These are phyloP conservation scores for Zaprionus lineosus DNA, from an alignment of 2,888 invertebrate genomes.

Conservation along the genomic window DNA sequence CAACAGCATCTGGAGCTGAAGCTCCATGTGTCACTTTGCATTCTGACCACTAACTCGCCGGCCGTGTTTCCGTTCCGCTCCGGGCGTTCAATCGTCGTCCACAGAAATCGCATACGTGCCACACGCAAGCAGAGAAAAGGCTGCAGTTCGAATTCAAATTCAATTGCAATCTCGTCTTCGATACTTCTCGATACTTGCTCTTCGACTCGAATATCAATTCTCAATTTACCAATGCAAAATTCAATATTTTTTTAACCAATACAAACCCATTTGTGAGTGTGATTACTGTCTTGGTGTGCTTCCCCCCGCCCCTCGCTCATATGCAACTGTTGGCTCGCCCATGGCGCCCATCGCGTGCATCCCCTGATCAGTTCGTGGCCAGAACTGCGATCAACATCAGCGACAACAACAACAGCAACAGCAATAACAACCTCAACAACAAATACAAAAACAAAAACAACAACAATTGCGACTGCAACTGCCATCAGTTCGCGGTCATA, in stretches of 20 bases:
- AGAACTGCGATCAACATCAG: no score
- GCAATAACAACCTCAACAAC: no score
- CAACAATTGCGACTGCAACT: slow-evolving; percentile 9
- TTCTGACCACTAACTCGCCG: slow-evolving; percentile 82
- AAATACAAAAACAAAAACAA: no score
- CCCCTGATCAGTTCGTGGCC: slow-evolving; percentile 8
- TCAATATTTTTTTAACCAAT: slow-evolving; percentile 20
- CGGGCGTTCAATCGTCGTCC: slow-evolving; percentile 27
- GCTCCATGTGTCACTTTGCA: slow-evolving; percentile 79
- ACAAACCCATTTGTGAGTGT: slow-evolving; percentile 37
- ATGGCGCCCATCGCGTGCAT: slow-evolving; percentile 24
- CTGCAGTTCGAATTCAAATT: neutral
- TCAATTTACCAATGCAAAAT: slow-evolving; percentile 8
- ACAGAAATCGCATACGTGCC: slow-evolving; percentile 15
- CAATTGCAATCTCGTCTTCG: no score
- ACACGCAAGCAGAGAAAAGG: slow-evolving; percentile 38
- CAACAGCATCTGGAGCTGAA: slow-evolving; percentile 45
- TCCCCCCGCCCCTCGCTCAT: no score
- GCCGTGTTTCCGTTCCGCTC: slow-evolving; percentile 80
- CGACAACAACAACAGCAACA: slow-evolving; percentile 14
- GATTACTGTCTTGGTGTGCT: slow-evolving; percentile 49
- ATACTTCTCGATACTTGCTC: no score
- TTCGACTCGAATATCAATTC: no score
- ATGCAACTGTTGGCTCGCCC: slow-evolving; percentile 10
- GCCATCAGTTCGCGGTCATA: slow-evolving; percentile 4